Base-by-base conservation (phyloP, 2,113 vertebrate species). In the Peromyscus leucopus region DNA sequence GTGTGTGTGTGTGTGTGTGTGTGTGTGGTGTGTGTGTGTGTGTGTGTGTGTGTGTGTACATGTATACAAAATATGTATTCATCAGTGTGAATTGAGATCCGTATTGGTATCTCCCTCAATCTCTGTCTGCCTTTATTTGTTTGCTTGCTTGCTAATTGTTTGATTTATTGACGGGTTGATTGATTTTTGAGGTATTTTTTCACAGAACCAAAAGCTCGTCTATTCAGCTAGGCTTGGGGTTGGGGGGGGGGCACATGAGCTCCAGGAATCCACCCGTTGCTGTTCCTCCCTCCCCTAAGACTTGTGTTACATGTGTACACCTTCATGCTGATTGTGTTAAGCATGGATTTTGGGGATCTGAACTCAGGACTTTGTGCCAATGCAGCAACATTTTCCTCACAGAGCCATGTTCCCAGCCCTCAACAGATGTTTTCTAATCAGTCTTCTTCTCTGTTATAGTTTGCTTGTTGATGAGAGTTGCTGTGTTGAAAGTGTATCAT, bases 361-460 rank as follows among this genome's bases (percentile, higher is more conserved):
- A n/a, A 57, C 9, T 82, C 33, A n/a, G 51, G 51, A 24, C 10
- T 51, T 82, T 57, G 19, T 57, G 5, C 19, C 19, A 57, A 57
- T 24, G 19, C 51, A 36, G 51, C 51, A 57, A 19, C 51, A 55
- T 36, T 79, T 79, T 79, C 22, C 33, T 82, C 19, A 82, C 9
- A 1, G 10, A 82, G 51, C 2, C 33, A n/a, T 93, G 11, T 87
- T 80, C 93, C 7, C 71, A 92, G 75, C 7, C 36, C 59, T 92
- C 2, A 80, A 11, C 2, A 80, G 78, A 61, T 91, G 71, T 9
- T 74, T 79, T 46, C 76, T 51, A 48, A 65, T 89, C 88, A 72
- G 36, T 91, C 2, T 94, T 96, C n/a, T n/a, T 78, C 78, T 96
- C 33, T 83, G 48, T 93, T 78, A 39, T 24, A 51, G 78, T 78